phyloP scores from a whole-genome alignment of 1,140 invertebrate species.

The Lucilia cuprina region DNA sequence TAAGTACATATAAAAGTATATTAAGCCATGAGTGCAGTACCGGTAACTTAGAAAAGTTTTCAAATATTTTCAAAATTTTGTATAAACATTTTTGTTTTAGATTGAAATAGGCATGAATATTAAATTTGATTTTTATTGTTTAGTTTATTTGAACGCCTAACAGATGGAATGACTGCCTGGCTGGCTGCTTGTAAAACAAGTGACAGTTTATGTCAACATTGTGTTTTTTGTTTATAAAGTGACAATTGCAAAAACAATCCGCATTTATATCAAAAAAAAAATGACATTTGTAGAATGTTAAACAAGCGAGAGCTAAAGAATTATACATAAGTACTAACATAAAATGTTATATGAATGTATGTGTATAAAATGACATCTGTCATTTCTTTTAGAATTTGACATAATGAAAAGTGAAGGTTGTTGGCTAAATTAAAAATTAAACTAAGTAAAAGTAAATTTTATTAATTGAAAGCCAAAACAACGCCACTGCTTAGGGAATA shows the following conservation, averaged over 20 bases:
- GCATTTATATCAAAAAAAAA: slow-evolving; percentile 20
- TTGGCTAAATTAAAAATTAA: not conserved
- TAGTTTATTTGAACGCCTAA: not conserved
- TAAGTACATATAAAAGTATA: not conserved
- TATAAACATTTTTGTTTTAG: not conserved
- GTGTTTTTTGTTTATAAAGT: not conserved
- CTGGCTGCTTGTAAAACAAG: slow-evolving; percentile 1
- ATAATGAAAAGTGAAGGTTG: slow-evolving; percentile 12
- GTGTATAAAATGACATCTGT: not conserved
- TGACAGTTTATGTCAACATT: slow-evolving; percentile 31
- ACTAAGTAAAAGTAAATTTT: too few species aligned
- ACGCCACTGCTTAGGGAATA: too few species aligned
- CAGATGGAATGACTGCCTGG: too few species aligned
- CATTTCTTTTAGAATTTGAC: not conserved
- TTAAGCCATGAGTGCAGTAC: not conserved
- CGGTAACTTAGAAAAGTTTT: not conserved
- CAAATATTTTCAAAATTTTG: not conserved
- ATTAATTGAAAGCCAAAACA: too few species aligned
- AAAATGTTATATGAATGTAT: too few species aligned
- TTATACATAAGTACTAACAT: not conserved
- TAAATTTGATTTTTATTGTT: not conserved
- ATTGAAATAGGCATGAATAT: not conserved
- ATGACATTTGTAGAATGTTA: slow-evolving; percentile 27
- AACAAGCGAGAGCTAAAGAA: not conserved
- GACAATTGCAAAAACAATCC: slow-evolving; percentile 15